These are phyloP conservation scores for Platyscapa corneri DNA, from an alignment of 1,140 invertebrate species.

Conservation along the genomic window DNA sequence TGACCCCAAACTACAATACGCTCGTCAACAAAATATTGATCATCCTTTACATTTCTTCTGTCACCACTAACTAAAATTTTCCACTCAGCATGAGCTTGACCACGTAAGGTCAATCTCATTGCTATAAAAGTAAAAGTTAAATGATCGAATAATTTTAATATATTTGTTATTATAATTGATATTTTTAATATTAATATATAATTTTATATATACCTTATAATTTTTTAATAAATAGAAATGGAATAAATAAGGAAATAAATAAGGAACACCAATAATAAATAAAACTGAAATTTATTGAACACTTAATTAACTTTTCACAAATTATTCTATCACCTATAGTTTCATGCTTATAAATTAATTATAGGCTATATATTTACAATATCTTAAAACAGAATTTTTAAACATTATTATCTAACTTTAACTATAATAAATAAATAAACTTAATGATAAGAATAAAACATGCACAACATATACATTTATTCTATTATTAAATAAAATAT, in stretches of 20 bases:
- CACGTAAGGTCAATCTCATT: slow-evolving; percentile 83
- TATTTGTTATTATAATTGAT: neutral
- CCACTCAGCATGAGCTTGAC: slow-evolving; percentile 89
- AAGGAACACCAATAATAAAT: neutral
- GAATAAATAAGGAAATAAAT: slow-evolving; percentile 26
- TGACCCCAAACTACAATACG: slow-evolving; percentile 86
- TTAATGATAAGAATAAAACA: neutral
- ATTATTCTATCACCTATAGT: neutral
- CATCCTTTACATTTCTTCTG: slow-evolving; percentile 84
- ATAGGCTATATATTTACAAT: neutral
- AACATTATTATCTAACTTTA: neutral
- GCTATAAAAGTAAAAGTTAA: slow-evolving; percentile 73
- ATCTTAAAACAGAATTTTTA: neutral
- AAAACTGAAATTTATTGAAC: slow-evolving; percentile 30
- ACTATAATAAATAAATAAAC: slow-evolving; percentile 14
- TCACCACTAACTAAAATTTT: slow-evolving; percentile 87
- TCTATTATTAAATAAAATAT: neutral
- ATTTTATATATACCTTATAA: neutral
- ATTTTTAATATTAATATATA: neutral
- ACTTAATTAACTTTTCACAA: slow-evolving; percentile 18
- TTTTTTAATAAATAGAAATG: neutral
- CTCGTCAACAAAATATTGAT: slow-evolving; percentile 89
- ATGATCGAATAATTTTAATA: neutral
- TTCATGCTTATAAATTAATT: slow-evolving; percentile 18
- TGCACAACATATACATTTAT: neutral